A percentile compares a stretch with the other conserved stretches of the same genome.
Evolutionary conservation across 64 coral and sea anemone species (phyloP).

Genomic region (Pocillopora damicornis): DNA sequence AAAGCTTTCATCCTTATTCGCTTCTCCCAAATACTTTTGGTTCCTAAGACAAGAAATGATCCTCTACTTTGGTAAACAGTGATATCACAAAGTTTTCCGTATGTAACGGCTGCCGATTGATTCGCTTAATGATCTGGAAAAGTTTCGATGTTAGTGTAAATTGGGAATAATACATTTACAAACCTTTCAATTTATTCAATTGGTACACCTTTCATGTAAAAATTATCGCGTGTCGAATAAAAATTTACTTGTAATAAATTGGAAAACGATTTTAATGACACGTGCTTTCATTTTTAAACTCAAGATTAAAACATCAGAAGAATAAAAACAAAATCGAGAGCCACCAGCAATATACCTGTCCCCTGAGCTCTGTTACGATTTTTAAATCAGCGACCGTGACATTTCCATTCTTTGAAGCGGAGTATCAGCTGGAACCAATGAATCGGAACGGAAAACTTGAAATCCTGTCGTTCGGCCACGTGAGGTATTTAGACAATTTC

Average conservation of each 20-base stretch:
- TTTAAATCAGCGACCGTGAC: neutral
- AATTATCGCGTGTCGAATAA: neutral
- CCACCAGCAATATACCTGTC: constrained; percentile 26
- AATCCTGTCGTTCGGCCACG: neutral
- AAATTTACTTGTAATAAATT: neutral
- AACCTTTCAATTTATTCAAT: neutral
- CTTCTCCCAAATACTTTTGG: too few relatives aligned
- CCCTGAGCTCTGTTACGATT: neutral
- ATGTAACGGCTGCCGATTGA: too few relatives aligned
- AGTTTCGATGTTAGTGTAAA: too few relatives aligned
- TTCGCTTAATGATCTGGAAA: too few relatives aligned
- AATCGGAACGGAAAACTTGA: neutral
- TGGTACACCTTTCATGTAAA: neutral
- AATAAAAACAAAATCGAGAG: neutral
- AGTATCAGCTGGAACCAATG: constrained; percentile 13
- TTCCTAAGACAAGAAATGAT: too few relatives aligned
- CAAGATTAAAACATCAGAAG: neutral
- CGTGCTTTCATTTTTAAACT: constrained; percentile 1
- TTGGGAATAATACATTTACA: too few relatives aligned
- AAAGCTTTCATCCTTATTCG: too few relatives aligned
- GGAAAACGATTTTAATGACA: neutral
- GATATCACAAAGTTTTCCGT: too few relatives aligned
- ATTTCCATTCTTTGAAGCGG: neutral
- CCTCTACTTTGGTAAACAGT: too few relatives aligned
- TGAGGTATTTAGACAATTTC: neutral